A percentile compares a stretch with the other conserved stretches of the same genome.
Evolutionary conservation across 2,797 vertebrate species (phyloP).

Genomic region (Muscicapa comitata): DNA sequence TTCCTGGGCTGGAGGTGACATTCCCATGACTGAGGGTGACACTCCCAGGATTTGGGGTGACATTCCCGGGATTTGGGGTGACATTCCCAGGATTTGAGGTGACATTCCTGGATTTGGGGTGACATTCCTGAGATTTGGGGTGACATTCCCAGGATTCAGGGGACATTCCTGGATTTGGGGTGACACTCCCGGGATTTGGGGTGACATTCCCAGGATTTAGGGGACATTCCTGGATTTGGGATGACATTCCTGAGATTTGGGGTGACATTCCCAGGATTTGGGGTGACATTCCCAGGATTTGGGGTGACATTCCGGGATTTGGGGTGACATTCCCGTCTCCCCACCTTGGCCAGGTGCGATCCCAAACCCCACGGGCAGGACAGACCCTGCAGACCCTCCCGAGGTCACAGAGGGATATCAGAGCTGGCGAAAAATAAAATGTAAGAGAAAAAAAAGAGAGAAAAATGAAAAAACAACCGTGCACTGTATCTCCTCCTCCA

Average conservation of each 20-base stretch:
- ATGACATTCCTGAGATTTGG: fast-evolving
- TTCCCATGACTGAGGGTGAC: background rate
- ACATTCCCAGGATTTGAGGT: background rate
- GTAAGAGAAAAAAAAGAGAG: background rate
- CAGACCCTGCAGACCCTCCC: background rate
- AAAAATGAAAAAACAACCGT: background rate
- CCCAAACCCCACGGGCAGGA: background rate
- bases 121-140: too few relatives aligned
- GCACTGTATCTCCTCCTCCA: background rate
- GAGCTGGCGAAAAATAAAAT: background rate
- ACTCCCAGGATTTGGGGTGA: too few relatives aligned
- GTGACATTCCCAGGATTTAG: too few relatives aligned
- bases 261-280: background rate
- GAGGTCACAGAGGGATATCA: background rate
- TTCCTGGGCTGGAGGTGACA: too few relatives aligned
- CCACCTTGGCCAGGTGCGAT: too few relatives aligned
- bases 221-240: too few relatives aligned
- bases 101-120: background rate
- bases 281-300: background rate
- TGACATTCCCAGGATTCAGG: too few relatives aligned
- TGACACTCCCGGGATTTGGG: too few relatives aligned
- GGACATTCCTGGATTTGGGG: too few relatives aligned
- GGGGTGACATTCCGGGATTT: background rate
- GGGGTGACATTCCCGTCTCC: background rate
- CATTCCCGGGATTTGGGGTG: background rate